Conservation (phyloP, 2,113 vertebrate genomes). For the Sylvilagus bachmani region DNA sequence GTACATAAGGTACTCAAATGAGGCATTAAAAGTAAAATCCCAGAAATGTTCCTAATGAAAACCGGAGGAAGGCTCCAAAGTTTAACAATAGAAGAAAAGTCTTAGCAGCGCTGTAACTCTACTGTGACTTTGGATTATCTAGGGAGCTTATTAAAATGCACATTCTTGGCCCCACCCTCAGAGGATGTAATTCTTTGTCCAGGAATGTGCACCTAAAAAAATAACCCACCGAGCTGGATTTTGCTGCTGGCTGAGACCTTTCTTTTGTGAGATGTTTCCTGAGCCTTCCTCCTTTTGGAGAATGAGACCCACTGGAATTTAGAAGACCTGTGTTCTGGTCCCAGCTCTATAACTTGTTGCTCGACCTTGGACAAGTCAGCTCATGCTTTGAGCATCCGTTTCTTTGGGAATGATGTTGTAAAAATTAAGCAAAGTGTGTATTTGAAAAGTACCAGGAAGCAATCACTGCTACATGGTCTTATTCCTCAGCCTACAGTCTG, state of each 20-base stretch:
- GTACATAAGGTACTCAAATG: background rate
- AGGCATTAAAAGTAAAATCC: background rate
- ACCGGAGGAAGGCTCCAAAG: background rate
- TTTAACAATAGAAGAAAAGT: background rate
- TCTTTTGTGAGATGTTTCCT: background rate
- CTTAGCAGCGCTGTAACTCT: background rate
- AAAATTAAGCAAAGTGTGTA: background rate
- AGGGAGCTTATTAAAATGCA: background rate
- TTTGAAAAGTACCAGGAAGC: background rate
- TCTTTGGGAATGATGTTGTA: background rate
- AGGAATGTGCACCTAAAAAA: background rate
- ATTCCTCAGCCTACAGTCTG: background rate
- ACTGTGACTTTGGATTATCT: background rate
- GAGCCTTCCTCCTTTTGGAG: background rate
- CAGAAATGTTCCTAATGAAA: slow-evolving; percentile 13
- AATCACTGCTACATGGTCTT: background rate
- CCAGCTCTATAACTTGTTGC: background rate
- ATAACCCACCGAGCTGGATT: background rate
- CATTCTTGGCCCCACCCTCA: background rate
- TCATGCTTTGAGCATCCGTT: background rate
- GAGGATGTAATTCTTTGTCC: background rate
- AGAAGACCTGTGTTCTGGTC: background rate
- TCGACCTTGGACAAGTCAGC: background rate
- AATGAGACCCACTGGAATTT: background rate
- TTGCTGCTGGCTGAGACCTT: background rate